These are phyloP conservation scores for Erynnis tages DNA, from an alignment of 2,888 invertebrate species.

Conservation along the genomic window DNA sequence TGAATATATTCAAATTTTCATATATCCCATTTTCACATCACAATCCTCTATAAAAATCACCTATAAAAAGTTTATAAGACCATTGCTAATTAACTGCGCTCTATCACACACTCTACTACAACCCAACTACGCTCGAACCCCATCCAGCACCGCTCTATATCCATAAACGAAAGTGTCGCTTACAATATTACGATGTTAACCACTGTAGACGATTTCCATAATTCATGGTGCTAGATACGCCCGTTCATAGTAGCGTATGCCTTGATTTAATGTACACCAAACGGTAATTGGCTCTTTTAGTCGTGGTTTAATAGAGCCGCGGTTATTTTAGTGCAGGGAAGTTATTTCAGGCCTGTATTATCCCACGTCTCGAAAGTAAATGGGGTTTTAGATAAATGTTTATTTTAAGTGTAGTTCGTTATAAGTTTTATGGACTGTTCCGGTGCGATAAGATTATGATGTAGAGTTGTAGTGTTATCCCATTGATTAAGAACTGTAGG, in stretches of 20 bases:
- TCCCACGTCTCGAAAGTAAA: not conserved
- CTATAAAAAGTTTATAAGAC: too few relatives aligned
- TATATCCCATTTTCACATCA: too few relatives aligned
- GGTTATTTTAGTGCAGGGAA: conserved; percentile 21
- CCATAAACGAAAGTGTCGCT: conserved; percentile 64
- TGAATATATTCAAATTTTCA: too few relatives aligned
- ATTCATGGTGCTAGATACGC: conserved; percentile 55
- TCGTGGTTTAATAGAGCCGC: conserved; percentile 6
- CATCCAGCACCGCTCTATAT: conserved; percentile 39
- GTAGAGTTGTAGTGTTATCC: too few relatives aligned
- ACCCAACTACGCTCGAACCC: conserved; percentile 14
- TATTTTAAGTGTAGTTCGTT: not conserved
- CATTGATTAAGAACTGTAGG: too few relatives aligned
- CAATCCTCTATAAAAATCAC: not conserved
- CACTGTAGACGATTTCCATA: conserved; percentile 76
- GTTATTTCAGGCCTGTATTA: conserved; percentile 30
- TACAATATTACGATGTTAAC: conserved; percentile 80
- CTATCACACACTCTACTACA: not conserved
- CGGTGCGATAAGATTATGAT: too few relatives aligned
- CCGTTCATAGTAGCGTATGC: conserved; percentile 46
- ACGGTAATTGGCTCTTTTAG: conserved; percentile 55
- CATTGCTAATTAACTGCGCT: too few relatives aligned
- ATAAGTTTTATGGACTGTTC: not conserved
- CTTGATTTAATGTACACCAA: conserved; percentile 54
- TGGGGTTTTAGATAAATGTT: not conserved